phyloP scores from a whole-genome alignment of 2,113 vertebrate genomes.

The Clinocottus analis region DNA sequence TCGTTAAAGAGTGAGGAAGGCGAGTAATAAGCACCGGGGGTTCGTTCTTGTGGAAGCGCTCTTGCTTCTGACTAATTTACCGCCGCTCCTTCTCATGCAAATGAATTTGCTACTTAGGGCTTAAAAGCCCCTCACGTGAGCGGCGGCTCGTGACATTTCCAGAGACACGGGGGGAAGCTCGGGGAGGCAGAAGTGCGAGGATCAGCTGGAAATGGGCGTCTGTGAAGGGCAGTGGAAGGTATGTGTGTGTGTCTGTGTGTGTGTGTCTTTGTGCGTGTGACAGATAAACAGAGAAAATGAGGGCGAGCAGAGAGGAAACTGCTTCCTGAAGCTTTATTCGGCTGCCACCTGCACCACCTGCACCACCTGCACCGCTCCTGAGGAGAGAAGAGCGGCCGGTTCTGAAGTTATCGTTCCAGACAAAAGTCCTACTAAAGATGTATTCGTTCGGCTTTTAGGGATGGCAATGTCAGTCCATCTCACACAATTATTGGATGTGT shows the following conservation, averaged over 20 bases:
- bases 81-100: conserved; percentile 53
- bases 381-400: too few relatives aligned
- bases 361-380: conserved; percentile 18
- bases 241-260: conserved; percentile 14
- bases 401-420: not conserved
- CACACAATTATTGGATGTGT: not conserved
- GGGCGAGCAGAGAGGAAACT: conserved; percentile 9
- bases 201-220: conserved; percentile 5
- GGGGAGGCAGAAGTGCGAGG: conserved; percentile 2
- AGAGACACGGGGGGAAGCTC: conserved; percentile 6
- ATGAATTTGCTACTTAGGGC: conserved; percentile 51
- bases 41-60: conserved; percentile 36
- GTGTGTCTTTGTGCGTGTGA: not conserved
- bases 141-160: conserved; percentile 52
- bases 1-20: conserved; percentile 49
- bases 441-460: not conserved
- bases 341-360: conserved; percentile 10
- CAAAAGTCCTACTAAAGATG: not conserved
- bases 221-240: not conserved
- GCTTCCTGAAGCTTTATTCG: conserved; percentile 13
- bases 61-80: conserved; percentile 46
- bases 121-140: conserved; percentile 47
- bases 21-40: conserved; percentile 31
- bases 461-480: not conserved
- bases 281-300: conserved; percentile 23